A percentile compares a stretch with the other conserved stretches of the same genome.
Evolutionary conservation across 2,113 vertebrate species (phyloP).

Genomic region (Hemibagrus wyckioides): DNA sequence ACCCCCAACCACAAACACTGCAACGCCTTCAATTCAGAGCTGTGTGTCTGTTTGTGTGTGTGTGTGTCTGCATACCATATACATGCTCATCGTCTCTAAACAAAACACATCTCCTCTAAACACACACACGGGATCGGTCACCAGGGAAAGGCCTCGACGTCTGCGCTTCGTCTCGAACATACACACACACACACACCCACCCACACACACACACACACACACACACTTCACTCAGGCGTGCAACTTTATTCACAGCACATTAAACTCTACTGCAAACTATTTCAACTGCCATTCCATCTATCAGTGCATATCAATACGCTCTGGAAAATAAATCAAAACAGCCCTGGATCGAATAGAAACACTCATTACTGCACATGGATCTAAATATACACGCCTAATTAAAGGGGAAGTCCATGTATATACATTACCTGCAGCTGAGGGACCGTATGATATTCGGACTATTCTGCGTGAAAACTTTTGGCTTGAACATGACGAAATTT

Average conservation of each 20-base stretch:
- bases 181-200: neutral
- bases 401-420: too few relatives aligned
- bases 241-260: conserved; percentile 18
- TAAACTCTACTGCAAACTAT: neutral
- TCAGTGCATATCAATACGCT: neutral
- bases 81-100: neutral
- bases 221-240: neutral
- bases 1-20: neutral
- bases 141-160: conserved; percentile 1
- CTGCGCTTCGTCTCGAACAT: neutral
- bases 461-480: neutral
- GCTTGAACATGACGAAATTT: neutral
- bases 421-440: neutral
- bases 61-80: neutral
- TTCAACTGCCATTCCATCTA: neutral
- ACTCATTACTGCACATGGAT: neutral
- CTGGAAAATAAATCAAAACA: neutral
- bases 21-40: neutral
- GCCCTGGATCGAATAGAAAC: neutral
- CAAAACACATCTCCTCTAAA: neutral
- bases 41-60: too few relatives aligned
- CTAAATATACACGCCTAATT: too few relatives aligned
- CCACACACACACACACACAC: neutral
- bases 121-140: neutral
- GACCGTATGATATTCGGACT: neutral